Conservation (phyloP, 2,888 invertebrate species). For the Linyphia triangularis region DNA sequence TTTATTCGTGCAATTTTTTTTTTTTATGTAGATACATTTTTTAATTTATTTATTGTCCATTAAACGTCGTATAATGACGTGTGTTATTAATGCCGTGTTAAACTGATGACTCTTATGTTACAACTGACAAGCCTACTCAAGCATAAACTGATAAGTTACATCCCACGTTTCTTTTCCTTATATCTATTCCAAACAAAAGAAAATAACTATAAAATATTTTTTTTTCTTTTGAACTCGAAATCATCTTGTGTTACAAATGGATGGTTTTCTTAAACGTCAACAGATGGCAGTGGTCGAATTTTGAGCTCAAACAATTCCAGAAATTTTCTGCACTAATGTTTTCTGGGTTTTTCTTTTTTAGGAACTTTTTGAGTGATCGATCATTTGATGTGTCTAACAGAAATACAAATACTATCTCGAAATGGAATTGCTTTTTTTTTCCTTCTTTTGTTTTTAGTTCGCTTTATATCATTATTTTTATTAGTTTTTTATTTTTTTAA, state of each 20-base stretch:
- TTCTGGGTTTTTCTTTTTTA: background rate
- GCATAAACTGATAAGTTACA: background rate
- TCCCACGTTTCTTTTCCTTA: background rate
- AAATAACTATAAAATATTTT: background rate
- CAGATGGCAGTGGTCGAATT: constrained; percentile 50
- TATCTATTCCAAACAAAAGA: background rate
- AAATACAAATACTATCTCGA: constrained; percentile 51
- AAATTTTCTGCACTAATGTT: constrained; percentile 44
- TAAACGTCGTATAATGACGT: background rate
- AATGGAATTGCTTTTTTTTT: constrained; percentile 41
- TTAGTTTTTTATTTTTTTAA: background rate
- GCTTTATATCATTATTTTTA: constrained; percentile 10
- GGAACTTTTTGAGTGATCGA: constrained; percentile 27
- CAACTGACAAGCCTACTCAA: background rate
- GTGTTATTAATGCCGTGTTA: background rate
- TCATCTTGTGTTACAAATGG: constrained; percentile 27
- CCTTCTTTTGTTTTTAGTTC: background rate
- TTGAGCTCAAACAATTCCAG: constrained; percentile 26
- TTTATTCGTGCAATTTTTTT: no score
- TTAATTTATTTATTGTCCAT: no score
- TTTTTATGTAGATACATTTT: no score
- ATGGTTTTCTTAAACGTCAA: constrained; percentile 38
- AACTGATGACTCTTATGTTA: background rate
- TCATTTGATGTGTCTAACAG: constrained; percentile 41
- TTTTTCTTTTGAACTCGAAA: background rate